Percentiles rank a stretch among this genome's conserved stretches.
Evolutionary conservation across 37 sponge, comb jelly and placozoan genomes (phyloP).

Genomic region (Theonella swinhoei): DNA sequence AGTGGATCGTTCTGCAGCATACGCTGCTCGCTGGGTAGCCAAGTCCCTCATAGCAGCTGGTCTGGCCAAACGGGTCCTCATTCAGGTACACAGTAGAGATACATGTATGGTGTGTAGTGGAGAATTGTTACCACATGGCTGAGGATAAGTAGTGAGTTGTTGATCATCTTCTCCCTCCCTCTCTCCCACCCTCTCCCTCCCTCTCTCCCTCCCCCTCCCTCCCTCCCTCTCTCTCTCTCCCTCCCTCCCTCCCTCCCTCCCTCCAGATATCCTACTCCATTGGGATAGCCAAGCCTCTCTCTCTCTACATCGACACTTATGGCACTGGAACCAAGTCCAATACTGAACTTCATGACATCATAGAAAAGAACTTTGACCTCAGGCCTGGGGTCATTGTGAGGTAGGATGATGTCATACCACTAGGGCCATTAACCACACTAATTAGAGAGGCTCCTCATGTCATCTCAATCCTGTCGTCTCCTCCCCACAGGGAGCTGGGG

Average conservation of each 20-base stretch:
- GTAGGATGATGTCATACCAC: conserved; percentile 44
- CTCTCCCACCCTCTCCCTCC: too few species aligned
- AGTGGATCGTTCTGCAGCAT: conserved; percentile 95
- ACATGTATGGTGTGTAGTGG: too few species aligned
- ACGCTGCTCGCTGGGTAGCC: conserved; percentile 97
- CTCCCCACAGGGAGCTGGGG: conserved; percentile 72
- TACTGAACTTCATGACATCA: conserved; percentile 76
- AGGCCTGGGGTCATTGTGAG: conserved; percentile 89
- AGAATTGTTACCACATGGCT: too few species aligned
- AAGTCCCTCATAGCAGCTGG: conserved; percentile 94
- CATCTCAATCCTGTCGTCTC: too few species aligned
- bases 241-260: background rate
- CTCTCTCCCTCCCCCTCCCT: too few species aligned
- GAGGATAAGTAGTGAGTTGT: too few species aligned
- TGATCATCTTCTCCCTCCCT: too few species aligned
- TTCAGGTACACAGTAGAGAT: too few species aligned
- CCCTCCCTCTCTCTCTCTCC: too few species aligned
- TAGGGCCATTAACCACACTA: background rate
- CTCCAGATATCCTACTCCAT: conserved; percentile 93
- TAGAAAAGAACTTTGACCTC: conserved; percentile 94
- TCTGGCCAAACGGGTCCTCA: conserved; percentile 83
- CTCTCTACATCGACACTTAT: conserved; percentile 86
- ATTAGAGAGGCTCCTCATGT: too few species aligned
- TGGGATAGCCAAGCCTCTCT: conserved; percentile 89
- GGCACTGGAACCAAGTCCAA: conserved; percentile 78